phyloP scores from a whole-genome alignment of 2,113 vertebrate genomes.

The Caranx melampygus region DNA sequence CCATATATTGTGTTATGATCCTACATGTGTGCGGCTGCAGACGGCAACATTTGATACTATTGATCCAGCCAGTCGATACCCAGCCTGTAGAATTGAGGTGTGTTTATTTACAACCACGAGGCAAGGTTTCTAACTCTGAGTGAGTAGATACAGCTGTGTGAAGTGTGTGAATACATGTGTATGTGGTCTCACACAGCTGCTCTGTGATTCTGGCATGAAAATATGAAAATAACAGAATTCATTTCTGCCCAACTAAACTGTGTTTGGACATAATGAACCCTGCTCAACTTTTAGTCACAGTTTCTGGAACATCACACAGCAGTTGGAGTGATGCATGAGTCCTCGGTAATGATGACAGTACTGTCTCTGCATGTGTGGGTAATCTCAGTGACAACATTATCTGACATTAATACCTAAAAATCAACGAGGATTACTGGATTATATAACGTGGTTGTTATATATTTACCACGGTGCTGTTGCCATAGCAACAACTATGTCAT shows the following conservation, averaged over 20 bases:
- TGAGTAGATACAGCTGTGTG: background rate
- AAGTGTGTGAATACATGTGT: background rate
- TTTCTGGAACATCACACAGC: no score
- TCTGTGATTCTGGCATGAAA: background rate
- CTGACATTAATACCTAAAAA: conserved; percentile 34
- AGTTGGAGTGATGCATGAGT: background rate
- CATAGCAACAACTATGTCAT: conserved; percentile 18
- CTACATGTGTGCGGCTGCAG: conserved; percentile 23
- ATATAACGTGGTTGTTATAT: conserved; percentile 38
- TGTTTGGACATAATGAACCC: no score
- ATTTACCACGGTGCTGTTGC: conserved; percentile 14
- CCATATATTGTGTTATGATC: conserved; percentile 50
- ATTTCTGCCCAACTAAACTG: no score
- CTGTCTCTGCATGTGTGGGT: background rate
- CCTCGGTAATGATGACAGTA: background rate
- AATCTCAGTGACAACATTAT: conserved; percentile 21
- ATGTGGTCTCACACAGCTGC: background rate
- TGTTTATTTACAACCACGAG: conserved; percentile 37
- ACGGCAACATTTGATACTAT: conserved; percentile 50
- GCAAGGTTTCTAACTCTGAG: conserved; percentile 5
- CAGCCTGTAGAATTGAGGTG: conserved; percentile 27
- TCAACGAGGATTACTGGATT: conserved; percentile 45
- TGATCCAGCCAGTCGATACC: conserved; percentile 58
- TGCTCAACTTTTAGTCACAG: no score
- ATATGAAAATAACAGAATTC: background rate